Base-by-base conservation (phyloP, 2,888 invertebrate species). In the Buathra laborator region DNA sequence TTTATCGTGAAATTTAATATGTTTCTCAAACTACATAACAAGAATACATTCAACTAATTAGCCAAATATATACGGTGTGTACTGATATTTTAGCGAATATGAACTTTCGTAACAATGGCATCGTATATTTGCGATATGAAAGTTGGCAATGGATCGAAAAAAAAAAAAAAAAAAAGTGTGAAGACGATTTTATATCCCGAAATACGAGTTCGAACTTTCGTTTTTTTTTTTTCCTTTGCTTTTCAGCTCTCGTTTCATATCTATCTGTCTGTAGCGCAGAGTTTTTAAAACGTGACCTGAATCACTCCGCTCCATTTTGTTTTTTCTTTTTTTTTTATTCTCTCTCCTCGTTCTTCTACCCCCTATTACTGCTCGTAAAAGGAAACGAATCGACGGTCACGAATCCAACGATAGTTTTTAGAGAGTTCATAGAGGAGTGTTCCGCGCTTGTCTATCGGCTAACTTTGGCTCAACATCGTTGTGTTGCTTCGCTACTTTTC, bases 231-330 rank as follows among this genome's bases (percentile, higher is more conserved):
- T 66, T 64, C 64, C 32, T 12, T 48, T 48, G 62, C 32, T 62
- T 29, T 46, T 64, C 62, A 16, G 53, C 29, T 37, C 44, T 44
- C 32, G 19, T 59, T 19, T 46, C 19, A 37, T 37, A 37, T 48
- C 14, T 7, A 24, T 71, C 14, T 4, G 46, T 24, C 37, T 37
- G 48, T 19, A 3, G 12, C 16, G 29, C 5, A 12, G n/a, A 67
- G 51, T 81, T 68, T 72, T 71, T 56, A 71, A 77, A 71, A 82
- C 71, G 64, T 72, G 84, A 81, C 77, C 84, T 64, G 24, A 64
- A 74, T 84, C 53, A 46, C 24, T 72, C 37, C 5, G 46, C 48
- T 68, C 24, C 53, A 37, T 46, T 14, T 53, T 76, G 9, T 32
- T 80, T 56, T n/a, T 29, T 81, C 24, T 81, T 64, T 76, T 37